Percentiles rank a stretch among this genome's conserved stretches.
phyloP scores from a whole-genome alignment of 2,113 vertebrate species.

The Deroptyus accipitrinus region DNA sequence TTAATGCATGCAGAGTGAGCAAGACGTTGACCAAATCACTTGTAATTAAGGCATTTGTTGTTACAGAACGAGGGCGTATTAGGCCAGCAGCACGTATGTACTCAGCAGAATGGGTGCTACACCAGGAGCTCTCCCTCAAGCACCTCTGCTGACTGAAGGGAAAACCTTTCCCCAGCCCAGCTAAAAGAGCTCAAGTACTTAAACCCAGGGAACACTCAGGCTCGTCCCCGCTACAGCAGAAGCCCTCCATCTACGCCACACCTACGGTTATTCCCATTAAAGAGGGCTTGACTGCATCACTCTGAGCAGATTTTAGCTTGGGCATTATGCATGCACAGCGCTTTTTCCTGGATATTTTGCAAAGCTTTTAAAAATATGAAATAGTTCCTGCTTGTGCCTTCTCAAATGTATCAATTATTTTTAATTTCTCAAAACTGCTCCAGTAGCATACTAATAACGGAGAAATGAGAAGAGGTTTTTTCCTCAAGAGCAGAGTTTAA shows the following conservation, averaged over 20 bases:
- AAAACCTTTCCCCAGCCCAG: not conserved
- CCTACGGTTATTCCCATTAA: not conserved
- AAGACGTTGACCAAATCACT: conserved; percentile 39
- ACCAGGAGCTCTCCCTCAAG: not conserved
- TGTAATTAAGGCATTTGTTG: not conserved
- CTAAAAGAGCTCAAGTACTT: not conserved
- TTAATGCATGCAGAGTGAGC: not conserved
- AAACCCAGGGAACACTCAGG: rapidly evolving
- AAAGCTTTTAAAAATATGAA: conserved; percentile 66
- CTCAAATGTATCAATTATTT: conserved; percentile 58
- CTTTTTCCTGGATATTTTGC: conserved; percentile 47
- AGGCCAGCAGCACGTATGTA: not conserved
- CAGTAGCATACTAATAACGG: conserved; percentile 30
- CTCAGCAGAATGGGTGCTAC: not conserved
- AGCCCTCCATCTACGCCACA: not conserved
- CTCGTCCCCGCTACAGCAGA: not conserved
- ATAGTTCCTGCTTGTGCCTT: conserved; percentile 21
- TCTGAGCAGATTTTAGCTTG: not conserved
- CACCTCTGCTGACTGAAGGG: not conserved
- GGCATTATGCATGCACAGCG: conserved; percentile 29
- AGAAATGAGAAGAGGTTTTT: not conserved
- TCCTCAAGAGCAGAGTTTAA: not conserved
- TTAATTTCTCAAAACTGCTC: conserved; percentile 54
- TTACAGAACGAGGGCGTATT: not conserved
- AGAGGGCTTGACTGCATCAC: not conserved